These are phyloP conservation scores for Carassius gibelio DNA, from an alignment of 2,113 vertebrate species.

Conservation along the genomic window DNA sequence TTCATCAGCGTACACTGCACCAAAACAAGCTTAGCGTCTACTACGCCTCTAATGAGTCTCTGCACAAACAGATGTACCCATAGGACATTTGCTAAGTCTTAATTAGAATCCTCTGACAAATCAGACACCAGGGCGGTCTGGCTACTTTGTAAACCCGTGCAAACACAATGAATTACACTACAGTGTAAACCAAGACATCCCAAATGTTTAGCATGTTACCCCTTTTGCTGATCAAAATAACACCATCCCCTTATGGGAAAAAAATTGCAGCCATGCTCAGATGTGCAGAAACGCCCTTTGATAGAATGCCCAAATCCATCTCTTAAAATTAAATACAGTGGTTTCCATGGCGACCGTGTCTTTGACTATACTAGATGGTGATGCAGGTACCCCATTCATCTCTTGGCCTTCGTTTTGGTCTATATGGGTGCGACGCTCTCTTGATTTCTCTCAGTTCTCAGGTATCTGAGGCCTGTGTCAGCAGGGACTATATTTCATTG, in stretches of 20 bases:
- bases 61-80: conserved; percentile 36
- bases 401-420: conserved; percentile 38
- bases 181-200: conserved; percentile 1
- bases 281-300: conserved; percentile 49
- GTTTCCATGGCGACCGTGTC: conserved; percentile 62
- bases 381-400: conserved; percentile 47
- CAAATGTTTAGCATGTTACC: neutral
- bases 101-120: conserved; percentile 36
- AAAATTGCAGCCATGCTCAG: conserved; percentile 42
- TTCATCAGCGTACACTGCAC: neutral
- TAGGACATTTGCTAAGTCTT: conserved; percentile 36
- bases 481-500: conserved; percentile 44
- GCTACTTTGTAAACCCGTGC: conserved; percentile 4
- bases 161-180: conserved; percentile 6
- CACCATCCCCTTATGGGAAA: conserved; percentile 18
- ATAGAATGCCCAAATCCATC: conserved; percentile 53
- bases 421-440: neutral
- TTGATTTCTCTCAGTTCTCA: conserved; percentile 46
- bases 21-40: neutral
- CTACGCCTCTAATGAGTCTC: conserved; percentile 20
- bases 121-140: neutral
- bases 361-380: conserved; percentile 55
- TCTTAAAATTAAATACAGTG: conserved; percentile 55
- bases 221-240: conserved; percentile 36
- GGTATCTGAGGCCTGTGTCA: conserved; percentile 37